A percentile compares a stretch with the other conserved stretches of the same genome.
Evolutionary conservation across 2,888 invertebrate genomes (phyloP).

Genomic region (Operophtera brumata): DNA sequence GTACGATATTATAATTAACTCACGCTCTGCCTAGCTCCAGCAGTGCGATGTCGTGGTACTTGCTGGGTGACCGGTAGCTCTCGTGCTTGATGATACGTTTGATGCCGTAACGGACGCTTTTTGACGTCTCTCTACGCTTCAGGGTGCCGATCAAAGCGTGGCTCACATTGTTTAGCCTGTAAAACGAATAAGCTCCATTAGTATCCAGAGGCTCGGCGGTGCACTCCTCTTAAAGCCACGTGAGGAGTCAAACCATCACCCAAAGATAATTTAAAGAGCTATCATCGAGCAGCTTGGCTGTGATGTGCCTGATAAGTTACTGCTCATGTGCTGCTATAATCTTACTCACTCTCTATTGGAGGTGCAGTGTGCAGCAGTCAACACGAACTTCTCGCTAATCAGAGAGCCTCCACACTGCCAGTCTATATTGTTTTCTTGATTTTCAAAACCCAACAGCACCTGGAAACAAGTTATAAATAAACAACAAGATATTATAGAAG

Average conservation of each 20-base stretch:
- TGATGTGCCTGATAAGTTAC: no score
- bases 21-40: not conserved
- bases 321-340: no score
- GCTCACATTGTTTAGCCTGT: not conserved
- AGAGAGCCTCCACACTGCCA: slow-evolving; percentile 32
- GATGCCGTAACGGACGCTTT: not conserved
- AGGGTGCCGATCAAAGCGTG: not conserved
- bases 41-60: not conserved
- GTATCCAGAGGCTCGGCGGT: no score
- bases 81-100: not conserved
- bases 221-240: no score
- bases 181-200: no score
- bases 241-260: no score
- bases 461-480: not conserved
- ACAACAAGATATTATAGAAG: no score
- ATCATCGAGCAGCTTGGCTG: no score
- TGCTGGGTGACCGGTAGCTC: not conserved
- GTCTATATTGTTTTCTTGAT: not conserved
- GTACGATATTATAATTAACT: not conserved
- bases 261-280: no score
- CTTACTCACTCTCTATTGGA: not conserved
- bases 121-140: not conserved
- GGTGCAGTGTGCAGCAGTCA: slow-evolving; percentile 36
- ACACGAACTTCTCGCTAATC: slow-evolving; percentile 36
- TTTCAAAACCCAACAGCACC: not conserved